phyloP scores from a whole-genome alignment of 1,140 invertebrate species.

The Orchesella cincta region DNA sequence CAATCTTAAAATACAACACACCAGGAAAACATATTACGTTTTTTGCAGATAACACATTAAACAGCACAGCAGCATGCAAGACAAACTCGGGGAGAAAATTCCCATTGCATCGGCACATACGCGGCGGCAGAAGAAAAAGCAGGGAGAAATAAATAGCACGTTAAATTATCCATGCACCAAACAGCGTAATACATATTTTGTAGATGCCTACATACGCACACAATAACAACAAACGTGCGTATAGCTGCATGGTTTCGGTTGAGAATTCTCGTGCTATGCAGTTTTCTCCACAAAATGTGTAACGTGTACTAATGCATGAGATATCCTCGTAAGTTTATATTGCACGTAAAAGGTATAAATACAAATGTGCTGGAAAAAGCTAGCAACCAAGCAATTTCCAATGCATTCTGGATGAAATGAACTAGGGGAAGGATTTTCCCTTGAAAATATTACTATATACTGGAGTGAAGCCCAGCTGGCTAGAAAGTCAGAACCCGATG shows the following conservation, averaged over 20 bases:
- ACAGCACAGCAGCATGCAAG: background rate
- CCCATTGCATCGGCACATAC: background rate
- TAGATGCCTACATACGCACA: too few species aligned
- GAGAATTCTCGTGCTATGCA: too few species aligned
- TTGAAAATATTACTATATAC: too few species aligned
- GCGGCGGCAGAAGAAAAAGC: background rate
- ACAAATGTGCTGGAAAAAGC: conserved; percentile 10
- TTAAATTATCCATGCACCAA: conserved; percentile 20
- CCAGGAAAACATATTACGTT: background rate
- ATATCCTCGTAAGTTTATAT: background rate
- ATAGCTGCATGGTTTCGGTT: background rate
- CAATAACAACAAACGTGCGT: too few species aligned
- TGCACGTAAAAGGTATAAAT: conserved; percentile 9
- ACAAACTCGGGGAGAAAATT: background rate
- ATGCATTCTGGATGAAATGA: background rate
- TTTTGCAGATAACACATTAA: background rate
- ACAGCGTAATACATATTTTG: background rate
- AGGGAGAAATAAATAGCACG: conserved; percentile 19
- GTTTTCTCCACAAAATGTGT: background rate
- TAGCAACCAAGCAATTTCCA: background rate
- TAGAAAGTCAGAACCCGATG: background rate
- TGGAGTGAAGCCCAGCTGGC: too few species aligned
- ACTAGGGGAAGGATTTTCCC: conserved; percentile 12
- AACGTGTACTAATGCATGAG: background rate
- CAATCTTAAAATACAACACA: conserved; percentile 13